These are phyloP conservation scores for Delphinapterus leucas DNA, from an alignment of 2,113 vertebrate genomes.

Conservation along the genomic window DNA sequence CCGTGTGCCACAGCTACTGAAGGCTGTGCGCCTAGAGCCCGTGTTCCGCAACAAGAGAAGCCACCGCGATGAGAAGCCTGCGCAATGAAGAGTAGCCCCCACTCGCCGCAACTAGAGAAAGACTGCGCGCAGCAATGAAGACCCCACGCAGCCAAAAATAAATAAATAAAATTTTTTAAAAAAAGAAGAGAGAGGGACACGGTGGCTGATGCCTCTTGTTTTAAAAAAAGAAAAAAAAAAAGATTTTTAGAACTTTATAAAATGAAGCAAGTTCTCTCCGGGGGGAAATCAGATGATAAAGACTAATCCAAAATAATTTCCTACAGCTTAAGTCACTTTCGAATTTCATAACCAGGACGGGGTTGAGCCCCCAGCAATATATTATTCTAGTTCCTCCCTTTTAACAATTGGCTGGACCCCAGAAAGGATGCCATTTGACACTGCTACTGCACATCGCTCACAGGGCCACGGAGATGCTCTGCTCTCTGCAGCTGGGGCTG, in stretches of 20 bases:
- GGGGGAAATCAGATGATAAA: background rate
- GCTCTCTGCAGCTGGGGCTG: background rate
- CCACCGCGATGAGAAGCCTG: no score
- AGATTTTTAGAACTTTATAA: background rate
- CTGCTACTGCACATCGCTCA: fast-evolving
- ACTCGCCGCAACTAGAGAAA: no score
- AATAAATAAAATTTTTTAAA: no score
- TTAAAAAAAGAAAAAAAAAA: background rate
- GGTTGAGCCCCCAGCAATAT: background rate
- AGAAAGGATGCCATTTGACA: background rate
- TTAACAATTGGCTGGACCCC: fast-evolving
- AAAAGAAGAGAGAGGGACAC: no score
- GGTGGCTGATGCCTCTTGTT: no score
- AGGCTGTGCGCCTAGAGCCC: no score
- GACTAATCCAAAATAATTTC: background rate
- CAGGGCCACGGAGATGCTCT: background rate
- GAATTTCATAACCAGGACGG: background rate
- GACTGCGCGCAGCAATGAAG: no score
- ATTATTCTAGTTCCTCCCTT: background rate
- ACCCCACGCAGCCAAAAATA: no score
- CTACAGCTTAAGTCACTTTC: background rate
- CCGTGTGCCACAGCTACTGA: no score
- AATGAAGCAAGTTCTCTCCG: background rate
- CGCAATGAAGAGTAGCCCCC: no score
- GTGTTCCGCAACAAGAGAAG: no score